A percentile compares a stretch with the other conserved stretches of the same genome.
phyloP scores from a whole-genome alignment of 2,888 invertebrate genomes.

The Torymus auratus region DNA sequence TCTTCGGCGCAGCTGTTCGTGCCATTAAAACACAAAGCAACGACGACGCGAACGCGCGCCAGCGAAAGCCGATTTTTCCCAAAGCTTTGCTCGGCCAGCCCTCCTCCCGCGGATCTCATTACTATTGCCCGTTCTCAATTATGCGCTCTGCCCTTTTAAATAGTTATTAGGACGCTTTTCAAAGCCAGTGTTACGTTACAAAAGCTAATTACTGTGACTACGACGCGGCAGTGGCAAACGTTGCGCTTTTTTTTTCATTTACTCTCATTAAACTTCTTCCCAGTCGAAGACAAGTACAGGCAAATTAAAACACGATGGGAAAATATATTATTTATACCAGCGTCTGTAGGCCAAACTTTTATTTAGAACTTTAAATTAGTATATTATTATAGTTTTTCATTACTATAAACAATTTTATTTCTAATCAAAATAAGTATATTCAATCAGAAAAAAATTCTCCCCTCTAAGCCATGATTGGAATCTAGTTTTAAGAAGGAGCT shows the following conservation, averaged over 20 bases:
- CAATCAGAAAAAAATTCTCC: too few relatives aligned
- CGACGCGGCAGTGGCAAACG: not conserved
- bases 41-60: too few relatives aligned
- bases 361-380: too few relatives aligned
- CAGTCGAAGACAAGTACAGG: constrained; percentile 11
- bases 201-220: constrained; percentile 39
- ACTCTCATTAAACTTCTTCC: constrained; percentile 30
- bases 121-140: constrained; percentile 28
- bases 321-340: not conserved
- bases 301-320: not conserved
- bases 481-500: not conserved
- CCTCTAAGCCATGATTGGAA: not conserved
- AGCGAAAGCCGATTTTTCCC: constrained; percentile 24
- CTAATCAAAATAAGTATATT: too few relatives aligned
- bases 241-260: constrained; percentile 26
- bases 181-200: constrained; percentile 21
- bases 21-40: constrained; percentile 31
- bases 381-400: too few relatives aligned
- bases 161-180: constrained; percentile 44
- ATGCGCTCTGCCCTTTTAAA: constrained; percentile 35
- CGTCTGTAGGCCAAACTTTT: not conserved
- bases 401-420: too few relatives aligned
- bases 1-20: not conserved
- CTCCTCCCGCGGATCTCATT: constrained; percentile 35
- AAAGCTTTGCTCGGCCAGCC: not conserved